Percentiles rank a stretch among this genome's conserved stretches.
phyloP scores from a whole-genome alignment of 2,113 vertebrate species.

The Siphamia tubifer region DNA sequence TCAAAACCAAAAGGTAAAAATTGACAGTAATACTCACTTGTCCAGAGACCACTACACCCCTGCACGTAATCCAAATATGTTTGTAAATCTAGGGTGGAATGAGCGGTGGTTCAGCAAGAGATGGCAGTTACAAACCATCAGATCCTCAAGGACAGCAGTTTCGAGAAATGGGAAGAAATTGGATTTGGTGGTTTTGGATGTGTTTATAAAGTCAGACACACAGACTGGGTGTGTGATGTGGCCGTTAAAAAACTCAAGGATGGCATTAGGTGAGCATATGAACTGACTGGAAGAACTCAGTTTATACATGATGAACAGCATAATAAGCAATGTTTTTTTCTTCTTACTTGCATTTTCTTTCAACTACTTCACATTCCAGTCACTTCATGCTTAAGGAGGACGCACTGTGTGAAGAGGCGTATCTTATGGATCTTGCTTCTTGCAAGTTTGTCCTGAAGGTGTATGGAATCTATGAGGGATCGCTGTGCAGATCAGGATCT shows the following conservation, averaged over 20 bases:
- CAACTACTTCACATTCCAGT: neutral
- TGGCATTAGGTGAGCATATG: constrained; percentile 34
- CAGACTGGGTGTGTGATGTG: constrained; percentile 33
- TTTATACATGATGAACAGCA: neutral
- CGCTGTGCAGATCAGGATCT: accelerated
- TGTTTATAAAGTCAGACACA: constrained; percentile 69
- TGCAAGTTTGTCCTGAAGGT: constrained; percentile 60
- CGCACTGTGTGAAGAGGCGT: constrained; percentile 31
- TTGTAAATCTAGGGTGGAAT: too few species aligned
- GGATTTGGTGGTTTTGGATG: constrained; percentile 69
- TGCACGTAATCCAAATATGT: too few species aligned
- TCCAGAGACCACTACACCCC: too few species aligned
- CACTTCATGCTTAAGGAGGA: accelerated
- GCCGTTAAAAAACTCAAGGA: constrained; percentile 47
- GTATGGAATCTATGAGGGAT: constrained; percentile 53
- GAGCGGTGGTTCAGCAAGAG: too few species aligned
- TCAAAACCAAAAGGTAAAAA: too few species aligned
- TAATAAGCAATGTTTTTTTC: neutral
- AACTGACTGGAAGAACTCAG: neutral
- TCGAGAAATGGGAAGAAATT: constrained; percentile 20
- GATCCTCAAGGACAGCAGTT: neutral
- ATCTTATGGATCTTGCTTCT: constrained; percentile 43
- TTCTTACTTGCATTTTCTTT: neutral
- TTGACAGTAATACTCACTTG: too few species aligned
- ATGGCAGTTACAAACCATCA: constrained; percentile 38